phyloP scores from a whole-genome alignment of 1,140 invertebrate genomes.

The Rhysida immarginata region DNA sequence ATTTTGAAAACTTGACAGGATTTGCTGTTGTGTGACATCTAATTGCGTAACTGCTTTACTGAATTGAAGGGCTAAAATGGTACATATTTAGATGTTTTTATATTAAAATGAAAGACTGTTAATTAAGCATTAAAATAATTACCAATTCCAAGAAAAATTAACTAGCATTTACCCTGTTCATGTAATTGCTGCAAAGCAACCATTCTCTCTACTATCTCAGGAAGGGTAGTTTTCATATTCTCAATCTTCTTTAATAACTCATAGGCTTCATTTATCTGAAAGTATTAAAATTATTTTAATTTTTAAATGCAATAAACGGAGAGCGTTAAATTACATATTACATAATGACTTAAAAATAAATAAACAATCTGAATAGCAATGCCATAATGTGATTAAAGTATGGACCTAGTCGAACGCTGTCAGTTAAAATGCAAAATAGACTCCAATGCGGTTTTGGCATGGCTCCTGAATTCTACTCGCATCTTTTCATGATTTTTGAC shows the following conservation, averaged over 20 bases:
- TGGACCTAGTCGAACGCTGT: too few relatives aligned
- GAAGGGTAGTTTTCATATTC: conserved; percentile 51
- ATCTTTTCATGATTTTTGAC: too few relatives aligned
- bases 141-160: conserved; percentile 11
- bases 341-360: too few relatives aligned
- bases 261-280: conserved; percentile 63
- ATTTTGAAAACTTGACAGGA: conserved; percentile 48
- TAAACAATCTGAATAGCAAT: too few relatives aligned
- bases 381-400: too few relatives aligned
- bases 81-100: neutral
- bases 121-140: conserved; percentile 9
- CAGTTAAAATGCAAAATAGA: too few relatives aligned
- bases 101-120: neutral
- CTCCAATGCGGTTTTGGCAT: too few relatives aligned
- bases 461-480: too few relatives aligned
- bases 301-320: too few relatives aligned
- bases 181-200: conserved; percentile 67
- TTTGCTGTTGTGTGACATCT: conserved; percentile 61
- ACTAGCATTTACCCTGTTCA: conserved; percentile 52
- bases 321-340: too few relatives aligned
- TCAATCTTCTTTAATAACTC: conserved; percentile 72
- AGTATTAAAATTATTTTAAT: too few relatives aligned
- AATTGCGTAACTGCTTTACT: conserved; percentile 64
- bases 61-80: conserved; percentile 55
- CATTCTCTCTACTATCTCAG: conserved; percentile 68